These are phyloP conservation scores for Dolichallabes microphthalmus DNA, from an alignment of 2,113 vertebrate genomes.

Conservation along the genomic window DNA sequence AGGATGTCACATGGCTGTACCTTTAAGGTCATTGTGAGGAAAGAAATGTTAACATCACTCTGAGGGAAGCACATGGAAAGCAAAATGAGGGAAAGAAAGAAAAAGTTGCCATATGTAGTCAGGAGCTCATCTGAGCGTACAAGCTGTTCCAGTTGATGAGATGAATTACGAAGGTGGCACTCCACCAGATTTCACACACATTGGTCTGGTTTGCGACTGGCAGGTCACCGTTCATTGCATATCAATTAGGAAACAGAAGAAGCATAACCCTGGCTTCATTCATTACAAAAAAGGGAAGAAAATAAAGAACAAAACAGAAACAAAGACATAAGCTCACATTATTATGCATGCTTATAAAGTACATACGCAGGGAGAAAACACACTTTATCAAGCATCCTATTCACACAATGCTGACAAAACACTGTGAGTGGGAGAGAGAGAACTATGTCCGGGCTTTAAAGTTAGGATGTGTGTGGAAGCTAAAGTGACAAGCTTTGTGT, in stretches of 20 bases:
- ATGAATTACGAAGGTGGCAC: constrained; percentile 45
- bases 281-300: constrained; percentile 7
- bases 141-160: constrained; percentile 38
- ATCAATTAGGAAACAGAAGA: constrained; percentile 11
- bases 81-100: not conserved
- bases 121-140: constrained; percentile 35
- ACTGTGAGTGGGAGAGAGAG: not conserved
- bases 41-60: constrained; percentile 1
- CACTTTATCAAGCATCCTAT: not conserved
- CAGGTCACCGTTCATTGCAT: constrained; percentile 35
- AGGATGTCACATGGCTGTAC: not conserved
- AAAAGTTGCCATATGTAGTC: constrained; percentile 35
- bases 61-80: constrained; percentile 30
- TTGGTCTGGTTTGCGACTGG: constrained; percentile 24
- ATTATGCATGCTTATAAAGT: not conserved
- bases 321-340: not conserved
- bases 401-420: not conserved
- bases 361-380: not conserved
- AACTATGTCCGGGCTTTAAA: not conserved
- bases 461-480: not conserved
- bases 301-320: not conserved
- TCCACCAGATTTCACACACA: constrained; percentile 25
- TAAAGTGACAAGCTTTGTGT: not conserved
- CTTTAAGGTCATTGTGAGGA: constrained; percentile 15
- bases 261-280: constrained; percentile 24